Base-by-base conservation (phyloP, 2,113 vertebrate species). In the Cyprinodon variegatus region DNA sequence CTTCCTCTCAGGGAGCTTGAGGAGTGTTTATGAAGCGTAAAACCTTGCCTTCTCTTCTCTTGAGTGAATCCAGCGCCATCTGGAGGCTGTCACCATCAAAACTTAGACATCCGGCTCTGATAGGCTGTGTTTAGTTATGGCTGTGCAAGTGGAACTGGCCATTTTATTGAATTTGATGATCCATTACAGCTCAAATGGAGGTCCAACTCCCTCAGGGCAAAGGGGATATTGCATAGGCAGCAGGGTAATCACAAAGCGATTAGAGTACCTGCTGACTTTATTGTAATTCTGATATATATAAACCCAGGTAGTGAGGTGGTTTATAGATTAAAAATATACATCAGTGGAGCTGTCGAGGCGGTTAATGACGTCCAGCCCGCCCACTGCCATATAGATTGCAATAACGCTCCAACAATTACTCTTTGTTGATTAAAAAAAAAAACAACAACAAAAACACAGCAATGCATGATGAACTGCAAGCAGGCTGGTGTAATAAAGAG, bases 241-340 rank as follows among this genome's bases (percentile, higher is more conserved):
- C 80, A 68, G 87, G 81, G 84, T 85, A 90, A 93, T 92, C 90
- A 79, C 79, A 76, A 43, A 66, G 69, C 88, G 77, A 90, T 90
- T 88, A 90, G 85, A 84, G 71, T 86, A 88, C 81, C 88, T 84
- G 86, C 88, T 84, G 87, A 87, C 86, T 84, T 87, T 84, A 92
- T 91, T 88, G 82, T 86, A 83, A 86, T 62, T 68, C 77, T 88
- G 78, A 86, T 79, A 76, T 83, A 78, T 85, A 71, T 50, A 86
- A 90, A 88, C 76, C 83, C 78, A 86, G 77, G 78, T 83, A 53
- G 75, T 67, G 76, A 86, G 76, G 70, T 86, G 85, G 72, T 83
- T 88, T 86, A 86, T 82, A 91, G 88, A 93, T 93, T 91, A 87
- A 85, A 90, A 83, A 91, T 90, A 83, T 90, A 90, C 86, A 89